phyloP scores from a whole-genome alignment of 2,113 vertebrate species.

The Caranx ignobilis region DNA sequence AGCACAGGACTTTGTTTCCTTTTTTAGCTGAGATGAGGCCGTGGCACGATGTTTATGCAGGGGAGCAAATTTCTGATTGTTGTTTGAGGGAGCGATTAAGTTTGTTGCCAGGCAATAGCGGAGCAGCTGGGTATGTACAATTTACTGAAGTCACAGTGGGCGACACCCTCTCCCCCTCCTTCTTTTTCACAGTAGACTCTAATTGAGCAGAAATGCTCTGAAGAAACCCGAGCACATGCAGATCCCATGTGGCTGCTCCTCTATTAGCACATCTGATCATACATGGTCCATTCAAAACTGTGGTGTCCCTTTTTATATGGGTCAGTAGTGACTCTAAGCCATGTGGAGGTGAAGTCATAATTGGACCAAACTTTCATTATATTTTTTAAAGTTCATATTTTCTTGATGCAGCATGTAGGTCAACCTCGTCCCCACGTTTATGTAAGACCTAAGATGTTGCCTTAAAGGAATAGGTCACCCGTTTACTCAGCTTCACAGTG shows the following conservation, averaged over 20 bases:
- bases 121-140: constrained; percentile 5
- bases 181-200: constrained; percentile 8
- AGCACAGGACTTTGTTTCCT: background rate
- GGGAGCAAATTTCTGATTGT: constrained; percentile 29
- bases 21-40: background rate
- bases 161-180: constrained; percentile 1
- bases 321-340: constrained; percentile 26
- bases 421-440: constrained; percentile 28
- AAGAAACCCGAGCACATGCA: constrained; percentile 39
- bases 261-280: background rate
- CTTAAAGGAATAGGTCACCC: constrained; percentile 65
- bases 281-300: background rate
- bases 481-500: constrained; percentile 22
- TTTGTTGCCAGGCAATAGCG: constrained; percentile 60
- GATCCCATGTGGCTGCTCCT: constrained; percentile 9
- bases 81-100: constrained; percentile 36
- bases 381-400: constrained; percentile 21
- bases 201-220: constrained; percentile 30
- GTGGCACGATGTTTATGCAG: background rate
- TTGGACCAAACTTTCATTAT: constrained; percentile 6
- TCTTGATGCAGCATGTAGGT: constrained; percentile 52
- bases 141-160: constrained; percentile 36
- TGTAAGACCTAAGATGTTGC: constrained; percentile 35
- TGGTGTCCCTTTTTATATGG: background rate
- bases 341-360: constrained; percentile 12